phyloP scores from a whole-genome alignment of 2,888 invertebrate species.

The Sinodicranocentrus sp. region DNA sequence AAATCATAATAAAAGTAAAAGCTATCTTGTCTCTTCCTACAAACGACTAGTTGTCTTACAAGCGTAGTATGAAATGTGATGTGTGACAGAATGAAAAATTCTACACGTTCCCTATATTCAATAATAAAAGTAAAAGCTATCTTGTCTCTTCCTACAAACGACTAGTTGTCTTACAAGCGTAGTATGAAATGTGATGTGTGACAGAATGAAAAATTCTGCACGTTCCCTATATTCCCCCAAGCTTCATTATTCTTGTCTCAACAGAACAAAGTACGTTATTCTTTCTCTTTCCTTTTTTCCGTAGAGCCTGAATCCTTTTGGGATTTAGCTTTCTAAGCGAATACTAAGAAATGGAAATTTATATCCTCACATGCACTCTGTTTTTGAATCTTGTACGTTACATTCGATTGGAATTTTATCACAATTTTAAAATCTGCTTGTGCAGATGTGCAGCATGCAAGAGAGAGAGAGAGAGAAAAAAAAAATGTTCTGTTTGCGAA shows the following conservation, averaged over 20 bases:
- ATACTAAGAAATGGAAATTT: background rate
- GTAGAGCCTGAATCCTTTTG: background rate
- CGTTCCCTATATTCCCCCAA: conserved; percentile 28
- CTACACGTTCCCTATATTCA: no score
- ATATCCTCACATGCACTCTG: background rate
- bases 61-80: no score
- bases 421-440: background rate
- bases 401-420: background rate
- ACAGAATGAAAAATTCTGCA: conserved; percentile 43
- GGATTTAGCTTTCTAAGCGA: conserved; percentile 17
- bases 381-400: background rate
- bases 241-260: conserved; percentile 27
- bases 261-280: conserved; percentile 15
- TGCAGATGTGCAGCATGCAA: background rate
- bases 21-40: conserved; percentile 13
- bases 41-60: background rate
- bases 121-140: no score
- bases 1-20: no score
- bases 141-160: conserved; percentile 1
- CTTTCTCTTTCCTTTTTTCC: background rate
- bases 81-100: no score
- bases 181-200: conserved; percentile 42
- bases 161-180: background rate
- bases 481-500: background rate
- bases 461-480: background rate